Conservation (phyloP, 2,888 invertebrate species). For the Disparrhopalites patrizii region DNA sequence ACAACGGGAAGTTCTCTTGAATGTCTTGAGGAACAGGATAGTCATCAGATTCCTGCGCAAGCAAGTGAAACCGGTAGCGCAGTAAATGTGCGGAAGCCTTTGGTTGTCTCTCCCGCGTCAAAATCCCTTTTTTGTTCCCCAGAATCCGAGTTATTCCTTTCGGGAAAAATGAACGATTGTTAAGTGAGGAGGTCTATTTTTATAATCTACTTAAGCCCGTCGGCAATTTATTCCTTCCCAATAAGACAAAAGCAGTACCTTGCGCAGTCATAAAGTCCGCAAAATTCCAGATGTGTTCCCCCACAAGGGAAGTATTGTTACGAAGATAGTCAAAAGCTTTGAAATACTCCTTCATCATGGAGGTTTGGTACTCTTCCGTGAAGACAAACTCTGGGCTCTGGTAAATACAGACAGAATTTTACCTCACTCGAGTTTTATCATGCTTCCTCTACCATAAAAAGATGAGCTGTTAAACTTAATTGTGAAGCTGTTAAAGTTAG, state of each 20-base stretch:
- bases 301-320: conserved; percentile 53
- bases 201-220: too few species aligned
- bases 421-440: not conserved
- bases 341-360: conserved; percentile 57
- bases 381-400: conserved; percentile 59
- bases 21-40: conserved; percentile 48
- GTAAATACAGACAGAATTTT: conserved; percentile 25
- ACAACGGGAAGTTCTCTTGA: conserved; percentile 36
- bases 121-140: conserved; percentile 89
- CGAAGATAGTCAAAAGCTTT: conserved; percentile 57
- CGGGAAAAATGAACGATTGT: too few species aligned
- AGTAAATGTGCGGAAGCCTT: conserved; percentile 80
- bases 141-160: too few species aligned
- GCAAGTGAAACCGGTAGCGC: conserved; percentile 66
- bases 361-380: conserved; percentile 61
- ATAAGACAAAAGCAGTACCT: conserved; percentile 50
- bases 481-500: not conserved
- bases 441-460: not conserved
- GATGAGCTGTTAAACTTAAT: not conserved
- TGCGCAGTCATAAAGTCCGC: conserved; percentile 62
- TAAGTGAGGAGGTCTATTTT: too few species aligned
- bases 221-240: not conserved
- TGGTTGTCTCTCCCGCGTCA: conserved; percentile 81
- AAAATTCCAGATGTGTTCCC: conserved; percentile 66
- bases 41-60: conserved; percentile 47